Percentiles rank a stretch among this genome's conserved stretches.
These are phyloP conservation scores for Notodonta ziczac DNA, from an alignment of 2,888 invertebrate species.

Conservation along the genomic window DNA sequence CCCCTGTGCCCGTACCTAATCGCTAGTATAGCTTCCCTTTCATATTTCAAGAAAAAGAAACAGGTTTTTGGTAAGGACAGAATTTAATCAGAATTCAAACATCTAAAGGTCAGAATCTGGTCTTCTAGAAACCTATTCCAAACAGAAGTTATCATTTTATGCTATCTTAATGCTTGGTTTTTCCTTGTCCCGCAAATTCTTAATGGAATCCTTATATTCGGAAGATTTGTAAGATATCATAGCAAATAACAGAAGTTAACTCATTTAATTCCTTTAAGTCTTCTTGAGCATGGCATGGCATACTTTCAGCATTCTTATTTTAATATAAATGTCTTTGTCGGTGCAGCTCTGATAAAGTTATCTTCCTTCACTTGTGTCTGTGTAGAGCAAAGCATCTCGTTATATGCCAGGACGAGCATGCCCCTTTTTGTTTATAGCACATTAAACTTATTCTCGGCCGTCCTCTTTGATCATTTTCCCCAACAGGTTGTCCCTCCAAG, in stretches of 20 bases:
- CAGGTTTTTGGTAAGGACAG: background rate
- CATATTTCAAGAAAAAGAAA: background rate
- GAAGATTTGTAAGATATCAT: background rate
- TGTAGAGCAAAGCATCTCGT: too few relatives aligned
- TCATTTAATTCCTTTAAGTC: too few relatives aligned
- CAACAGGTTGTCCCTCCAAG: too few relatives aligned
- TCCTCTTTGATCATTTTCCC: too few relatives aligned
- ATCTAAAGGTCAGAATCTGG: background rate
- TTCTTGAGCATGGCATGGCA: too few relatives aligned
- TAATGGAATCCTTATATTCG: background rate
- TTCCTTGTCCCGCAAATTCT: background rate
- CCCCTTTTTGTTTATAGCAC: too few relatives aligned
- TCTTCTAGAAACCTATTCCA: background rate
- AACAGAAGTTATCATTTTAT: background rate
- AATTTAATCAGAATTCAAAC: background rate
- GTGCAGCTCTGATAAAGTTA: too few relatives aligned
- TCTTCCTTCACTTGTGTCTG: too few relatives aligned
- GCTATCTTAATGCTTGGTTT: constrained; percentile 2
- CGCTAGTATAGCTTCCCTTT: background rate
- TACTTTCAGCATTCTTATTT: too few relatives aligned
- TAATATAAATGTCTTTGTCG: too few relatives aligned
- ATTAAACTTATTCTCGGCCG: too few relatives aligned
- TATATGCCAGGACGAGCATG: too few relatives aligned
- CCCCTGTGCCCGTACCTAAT: background rate
- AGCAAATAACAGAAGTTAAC: background rate